Evolutionary conservation across 2,888 invertebrate genomes (phyloP).

Genomic region (Idaea aversata): DNA sequence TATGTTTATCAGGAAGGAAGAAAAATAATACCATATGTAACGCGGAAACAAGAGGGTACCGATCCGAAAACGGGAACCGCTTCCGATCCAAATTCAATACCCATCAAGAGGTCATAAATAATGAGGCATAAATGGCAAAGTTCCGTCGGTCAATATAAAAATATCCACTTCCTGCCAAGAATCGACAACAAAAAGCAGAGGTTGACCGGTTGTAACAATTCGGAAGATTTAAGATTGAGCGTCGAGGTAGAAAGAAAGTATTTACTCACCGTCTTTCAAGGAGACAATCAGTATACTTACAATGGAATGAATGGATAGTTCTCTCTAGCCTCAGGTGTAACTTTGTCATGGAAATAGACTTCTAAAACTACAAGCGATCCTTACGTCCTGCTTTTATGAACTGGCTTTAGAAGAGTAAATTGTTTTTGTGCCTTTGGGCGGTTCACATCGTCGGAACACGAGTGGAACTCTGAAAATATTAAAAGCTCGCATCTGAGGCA

Average conservation of each 20-base stretch:
- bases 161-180: constrained; percentile 7
- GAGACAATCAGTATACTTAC: constrained; percentile 39
- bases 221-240: constrained; percentile 16
- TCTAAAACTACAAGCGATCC: constrained; percentile 53
- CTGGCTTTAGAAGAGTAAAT: constrained; percentile 67
- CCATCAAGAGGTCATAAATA: constrained; percentile 5
- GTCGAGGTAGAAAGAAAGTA: constrained; percentile 20
- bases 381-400: constrained; percentile 55
- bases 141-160: constrained; percentile 20
- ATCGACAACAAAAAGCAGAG: constrained; percentile 17
- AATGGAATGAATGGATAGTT: constrained; percentile 37
- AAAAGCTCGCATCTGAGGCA: constrained; percentile 3
- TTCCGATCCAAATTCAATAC: constrained; percentile 17
- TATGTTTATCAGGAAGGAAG: background rate
- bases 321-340: constrained; percentile 53
- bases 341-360: constrained; percentile 69
- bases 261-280: constrained; percentile 16
- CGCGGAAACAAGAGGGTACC: constrained; percentile 25
- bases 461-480: constrained; percentile 10
- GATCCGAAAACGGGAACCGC: constrained; percentile 19
- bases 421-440: constrained; percentile 73
- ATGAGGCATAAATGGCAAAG: constrained; percentile 15
- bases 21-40: background rate
- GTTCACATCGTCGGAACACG: constrained; percentile 42
- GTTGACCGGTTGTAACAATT: constrained; percentile 16